A percentile compares a stretch with the other conserved stretches of the same genome.
Evolutionary conservation across 2,113 vertebrate species (phyloP).

Genomic region (Rhabdomys dilectus): DNA sequence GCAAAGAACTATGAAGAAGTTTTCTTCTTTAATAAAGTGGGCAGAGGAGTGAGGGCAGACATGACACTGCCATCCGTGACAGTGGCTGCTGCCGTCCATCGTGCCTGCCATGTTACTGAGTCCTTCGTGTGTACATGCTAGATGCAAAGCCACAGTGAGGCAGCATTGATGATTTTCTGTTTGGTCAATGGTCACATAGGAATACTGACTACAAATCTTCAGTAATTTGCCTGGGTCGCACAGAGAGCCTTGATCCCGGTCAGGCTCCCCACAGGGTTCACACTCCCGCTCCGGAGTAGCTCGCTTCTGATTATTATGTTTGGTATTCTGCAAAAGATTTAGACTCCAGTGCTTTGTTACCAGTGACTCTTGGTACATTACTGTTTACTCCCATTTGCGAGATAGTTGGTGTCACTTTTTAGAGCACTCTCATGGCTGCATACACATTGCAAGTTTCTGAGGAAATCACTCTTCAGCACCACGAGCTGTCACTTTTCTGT

Average conservation of each 20-base stretch:
- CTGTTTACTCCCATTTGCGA: slow-evolving; percentile 12
- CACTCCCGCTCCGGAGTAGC: neutral
- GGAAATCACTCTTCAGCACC: neutral
- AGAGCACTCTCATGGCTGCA: slow-evolving; percentile 8
- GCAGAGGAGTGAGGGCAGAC: neutral
- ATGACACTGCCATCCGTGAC: neutral
- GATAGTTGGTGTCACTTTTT: slow-evolving; percentile 13
- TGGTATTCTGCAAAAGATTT: neutral
- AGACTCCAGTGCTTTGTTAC: neutral
- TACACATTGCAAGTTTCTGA: neutral
- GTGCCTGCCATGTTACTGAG: neutral
- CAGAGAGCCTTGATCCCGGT: neutral
- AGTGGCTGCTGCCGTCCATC: neutral
- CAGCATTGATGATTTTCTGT: neutral
- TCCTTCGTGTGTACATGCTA: neutral
- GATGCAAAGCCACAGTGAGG: neutral
- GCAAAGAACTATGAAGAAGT: slow-evolving; percentile 24
- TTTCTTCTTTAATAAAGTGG: slow-evolving; percentile 34
- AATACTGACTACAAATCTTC: neutral
- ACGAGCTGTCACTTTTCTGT: neutral
- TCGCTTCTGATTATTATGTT: neutral
- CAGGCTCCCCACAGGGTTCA: neutral
- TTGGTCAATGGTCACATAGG: slow-evolving; percentile 23
- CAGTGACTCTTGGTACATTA: neutral
- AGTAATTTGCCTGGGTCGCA: neutral